These are phyloP conservation scores for Drosophila rubida DNA, from an alignment of 2,888 invertebrate species.

Conservation along the genomic window DNA sequence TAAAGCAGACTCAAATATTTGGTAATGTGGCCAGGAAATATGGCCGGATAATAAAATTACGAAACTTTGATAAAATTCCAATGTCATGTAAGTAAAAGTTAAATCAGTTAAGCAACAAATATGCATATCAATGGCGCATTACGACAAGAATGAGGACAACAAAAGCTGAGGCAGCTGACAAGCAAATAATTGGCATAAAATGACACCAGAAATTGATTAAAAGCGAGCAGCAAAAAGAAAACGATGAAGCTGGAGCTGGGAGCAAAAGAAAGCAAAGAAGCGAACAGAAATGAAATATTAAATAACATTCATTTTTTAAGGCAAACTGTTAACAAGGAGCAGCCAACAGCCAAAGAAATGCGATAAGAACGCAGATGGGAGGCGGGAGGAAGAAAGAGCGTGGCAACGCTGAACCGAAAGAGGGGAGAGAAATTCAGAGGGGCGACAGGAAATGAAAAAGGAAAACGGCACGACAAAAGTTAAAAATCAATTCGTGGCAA, in stretches of 20 bases:
- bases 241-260: not conserved
- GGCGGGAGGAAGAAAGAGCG: too few species aligned
- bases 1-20: not conserved
- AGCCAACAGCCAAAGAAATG: slow-evolving; percentile 64
- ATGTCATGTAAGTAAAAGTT: slow-evolving; percentile 21
- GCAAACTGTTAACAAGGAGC: slow-evolving; percentile 67
- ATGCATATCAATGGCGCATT: slow-evolving; percentile 37
- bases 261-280: slow-evolving; percentile 11
- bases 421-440: not conserved
- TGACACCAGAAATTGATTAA: slow-evolving; percentile 75
- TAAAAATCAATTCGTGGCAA: slow-evolving; percentile 81
- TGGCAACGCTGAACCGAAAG: not conserved
- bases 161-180: slow-evolving; percentile 33
- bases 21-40: not conserved
- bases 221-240: slow-evolving; percentile 35
- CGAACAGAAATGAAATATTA: slow-evolving; percentile 67
- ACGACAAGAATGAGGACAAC: slow-evolving; percentile 11
- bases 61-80: slow-evolving; percentile 21
- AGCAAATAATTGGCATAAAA: slow-evolving; percentile 72
- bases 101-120: slow-evolving; percentile 30
- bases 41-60: slow-evolving; percentile 1
- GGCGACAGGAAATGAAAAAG: slow-evolving; percentile 67
- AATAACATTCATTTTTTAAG: slow-evolving; percentile 54
- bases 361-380: slow-evolving; percentile 61
- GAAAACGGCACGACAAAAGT: slow-evolving; percentile 68